These are phyloP conservation scores for Pachymerium ferrugineum DNA, from an alignment of 2,888 invertebrate species.

Conservation along the genomic window DNA sequence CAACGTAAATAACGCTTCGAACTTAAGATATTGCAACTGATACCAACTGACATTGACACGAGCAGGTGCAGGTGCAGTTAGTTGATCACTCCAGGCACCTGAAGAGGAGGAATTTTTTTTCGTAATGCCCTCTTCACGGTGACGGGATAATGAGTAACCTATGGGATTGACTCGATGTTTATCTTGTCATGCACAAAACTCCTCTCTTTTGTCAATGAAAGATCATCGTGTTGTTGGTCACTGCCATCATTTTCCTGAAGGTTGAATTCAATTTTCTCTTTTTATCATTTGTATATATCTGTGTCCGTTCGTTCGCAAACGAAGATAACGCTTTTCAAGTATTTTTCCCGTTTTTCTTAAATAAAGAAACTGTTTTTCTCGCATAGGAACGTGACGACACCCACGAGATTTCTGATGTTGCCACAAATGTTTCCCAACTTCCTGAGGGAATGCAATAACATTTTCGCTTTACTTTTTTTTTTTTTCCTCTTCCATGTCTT, in stretches of 20 bases:
- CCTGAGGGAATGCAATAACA: conserved; percentile 21
- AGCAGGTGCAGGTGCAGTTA: conserved; percentile 1
- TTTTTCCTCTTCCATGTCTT: not conserved
- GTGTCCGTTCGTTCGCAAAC: not conserved
- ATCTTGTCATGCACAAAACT: conserved; percentile 13
- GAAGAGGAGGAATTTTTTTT: not conserved
- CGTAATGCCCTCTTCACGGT: too few relatives aligned
- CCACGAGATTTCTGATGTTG: conserved; percentile 15
- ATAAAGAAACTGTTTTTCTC: conserved; percentile 10
- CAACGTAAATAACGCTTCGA: not conserved
- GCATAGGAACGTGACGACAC: not conserved
- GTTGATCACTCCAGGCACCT: not conserved
- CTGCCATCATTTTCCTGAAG: too few relatives aligned
- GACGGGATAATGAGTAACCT: conserved; percentile 3
- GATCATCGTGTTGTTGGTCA: not conserved
- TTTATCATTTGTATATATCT: too few relatives aligned
- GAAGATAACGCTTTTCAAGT: conserved; percentile 3
- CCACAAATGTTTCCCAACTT: conserved; percentile 9
- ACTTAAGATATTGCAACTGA: not conserved
- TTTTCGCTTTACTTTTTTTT: not conserved
- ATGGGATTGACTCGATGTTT: not conserved
- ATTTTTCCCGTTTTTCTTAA: not conserved
- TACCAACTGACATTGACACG: not conserved
- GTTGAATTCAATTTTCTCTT: too few relatives aligned
- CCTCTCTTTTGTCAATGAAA: conserved; percentile 6